A percentile compares a stretch with the other conserved stretches of the same genome.
Evolutionary conservation across 2,797 vertebrate species (phyloP).

Genomic region (Spinus olivaceus): DNA sequence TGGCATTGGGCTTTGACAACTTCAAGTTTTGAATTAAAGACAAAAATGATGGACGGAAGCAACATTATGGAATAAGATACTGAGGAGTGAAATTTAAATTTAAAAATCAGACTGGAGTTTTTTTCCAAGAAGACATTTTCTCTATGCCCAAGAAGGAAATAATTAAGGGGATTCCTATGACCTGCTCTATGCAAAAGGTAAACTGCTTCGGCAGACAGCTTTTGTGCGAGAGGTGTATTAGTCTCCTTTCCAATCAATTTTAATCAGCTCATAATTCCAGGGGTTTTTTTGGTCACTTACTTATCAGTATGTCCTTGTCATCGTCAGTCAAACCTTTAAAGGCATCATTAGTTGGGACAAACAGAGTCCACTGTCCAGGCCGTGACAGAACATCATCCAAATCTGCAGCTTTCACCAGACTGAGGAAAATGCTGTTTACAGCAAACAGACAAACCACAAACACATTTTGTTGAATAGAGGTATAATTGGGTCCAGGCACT

Average conservation of each 20-base stretch:
- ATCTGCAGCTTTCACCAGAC: conserved; percentile 87
- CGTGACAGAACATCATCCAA: conserved; percentile 85
- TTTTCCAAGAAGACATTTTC: neutral
- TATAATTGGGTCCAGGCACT: neutral
- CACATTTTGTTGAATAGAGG: neutral
- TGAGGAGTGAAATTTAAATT: neutral
- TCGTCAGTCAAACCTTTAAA: conserved; percentile 84
- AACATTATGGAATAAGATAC: neutral
- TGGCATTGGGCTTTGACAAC: fast-evolving
- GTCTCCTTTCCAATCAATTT: neutral
- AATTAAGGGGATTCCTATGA: neutral
- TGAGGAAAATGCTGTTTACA: conserved; percentile 87
- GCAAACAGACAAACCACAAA: neutral
- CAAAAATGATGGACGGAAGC: neutral
- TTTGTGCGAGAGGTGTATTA: neutral
- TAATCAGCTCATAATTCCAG: neutral
- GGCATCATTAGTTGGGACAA: conserved; percentile 91
- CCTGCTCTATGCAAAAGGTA: neutral
- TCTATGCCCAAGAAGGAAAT: neutral
- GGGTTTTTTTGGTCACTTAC: conserved; percentile 72
- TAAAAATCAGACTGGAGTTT: neutral
- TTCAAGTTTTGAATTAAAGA: neutral
- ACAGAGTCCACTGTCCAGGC: conserved; percentile 89
- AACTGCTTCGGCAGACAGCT: neutral
- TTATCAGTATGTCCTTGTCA: conserved; percentile 82